phyloP scores from a whole-genome alignment of 30 jellyfish, hydroid and myxozoan genomes.

The Phacellophora camtschatica region DNA sequence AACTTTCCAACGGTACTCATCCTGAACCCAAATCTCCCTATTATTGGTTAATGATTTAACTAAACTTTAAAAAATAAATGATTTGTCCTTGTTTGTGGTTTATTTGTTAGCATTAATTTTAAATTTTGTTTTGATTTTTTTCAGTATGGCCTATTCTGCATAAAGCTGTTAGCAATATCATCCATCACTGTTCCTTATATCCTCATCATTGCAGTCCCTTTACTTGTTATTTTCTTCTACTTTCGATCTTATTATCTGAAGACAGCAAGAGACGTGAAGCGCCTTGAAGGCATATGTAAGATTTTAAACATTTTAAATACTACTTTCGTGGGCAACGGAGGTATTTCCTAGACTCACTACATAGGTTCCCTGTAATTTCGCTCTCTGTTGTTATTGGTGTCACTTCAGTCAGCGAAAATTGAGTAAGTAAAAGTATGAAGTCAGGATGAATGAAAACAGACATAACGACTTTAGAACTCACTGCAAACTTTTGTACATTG shows the following conservation, averaged over 20 bases:
- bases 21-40: too few species aligned
- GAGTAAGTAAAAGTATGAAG: not conserved
- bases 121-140: too few species aligned
- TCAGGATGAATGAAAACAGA: too few species aligned
- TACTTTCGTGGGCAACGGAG: not conserved
- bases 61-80: too few species aligned
- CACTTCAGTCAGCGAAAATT: not conserved
- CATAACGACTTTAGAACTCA: too few species aligned
- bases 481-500: too few species aligned
- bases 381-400: too few species aligned
- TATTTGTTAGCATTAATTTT: not conserved
- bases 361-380: too few species aligned
- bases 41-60: too few species aligned
- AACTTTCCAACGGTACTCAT: too few species aligned
- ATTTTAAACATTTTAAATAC: not conserved
- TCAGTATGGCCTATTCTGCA: conserved; percentile 15
- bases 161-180: conserved; percentile 15
- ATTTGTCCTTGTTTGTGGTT: too few species aligned
- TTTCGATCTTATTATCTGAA: conserved; percentile 42
- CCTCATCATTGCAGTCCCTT: conserved; percentile 48
- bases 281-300: conserved; percentile 83
- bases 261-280: conserved; percentile 63
- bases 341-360: not conserved
- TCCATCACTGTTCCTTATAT: conserved; percentile 55
- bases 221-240: conserved; percentile 17